Base-by-base conservation (phyloP, 1,140 invertebrate genomes). In the Bombus picipes region DNA sequence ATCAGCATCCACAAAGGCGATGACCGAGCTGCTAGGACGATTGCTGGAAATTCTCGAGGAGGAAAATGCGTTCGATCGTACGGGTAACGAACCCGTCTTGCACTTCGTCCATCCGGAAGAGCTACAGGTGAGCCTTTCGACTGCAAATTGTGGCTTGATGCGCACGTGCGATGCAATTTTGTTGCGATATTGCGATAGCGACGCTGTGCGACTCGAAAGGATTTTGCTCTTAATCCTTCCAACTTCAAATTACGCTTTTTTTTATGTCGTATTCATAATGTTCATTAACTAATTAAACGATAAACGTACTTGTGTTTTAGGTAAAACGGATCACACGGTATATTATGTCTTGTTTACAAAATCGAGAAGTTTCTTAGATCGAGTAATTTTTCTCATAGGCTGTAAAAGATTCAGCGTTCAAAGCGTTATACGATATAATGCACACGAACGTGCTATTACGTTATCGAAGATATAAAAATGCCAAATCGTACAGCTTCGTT, bases 91-190 rank as follows among this genome's bases (percentile, higher is more conserved):
- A n/a, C 92, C 92, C 12, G 93, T 96, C 10, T 78, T 95, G 4
- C 80, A 92, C 32, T 96, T 95, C 83, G 73, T 92, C 22, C 94
- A 95, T 89, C 95, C 95, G 0, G 41, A 91, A 4, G 88, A 94
- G 76, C 90, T 95, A 2, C 87, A 94, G 92, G 95, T 95, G 77
- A 91, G 82, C 73, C 28, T 53, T 18, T 53, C 1, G 18, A 53
- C 5, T 53, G 47, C 18, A 53, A n/a, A 3, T n/a, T n/a, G 72
- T 18, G 6, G 3, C 37, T 65, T 4, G 39, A 34, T 3, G 28
- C 59, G 59, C 10, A 73, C 1, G 28, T 41, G 25, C n/a, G 4
- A 68, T 10, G 66, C 18, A 9, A 37, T 9, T 37, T 66, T 18
- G 2, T 18, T 34, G 18, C 47, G 47, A 53, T 53, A 22, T 22